Base-by-base conservation (phyloP, 2,888 invertebrate species). In the Cantharis rustica region DNA sequence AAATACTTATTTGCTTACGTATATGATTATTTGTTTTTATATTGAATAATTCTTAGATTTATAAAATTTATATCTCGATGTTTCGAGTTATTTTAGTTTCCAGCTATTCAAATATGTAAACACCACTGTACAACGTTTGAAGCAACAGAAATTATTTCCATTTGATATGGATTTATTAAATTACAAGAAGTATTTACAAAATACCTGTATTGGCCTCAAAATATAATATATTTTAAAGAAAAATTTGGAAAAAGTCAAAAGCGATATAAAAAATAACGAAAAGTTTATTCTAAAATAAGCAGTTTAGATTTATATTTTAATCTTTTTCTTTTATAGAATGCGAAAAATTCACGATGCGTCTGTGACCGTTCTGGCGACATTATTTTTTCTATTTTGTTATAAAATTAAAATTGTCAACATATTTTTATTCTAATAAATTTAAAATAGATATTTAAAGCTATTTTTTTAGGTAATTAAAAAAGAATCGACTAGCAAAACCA, bases 71-170 rank as follows among this genome's bases (percentile, higher is more conserved):
- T 64, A 83, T 81, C 72, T 78, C 80, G 5, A 76, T 79, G 81
- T 82, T 16, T 73, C 83, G 9, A 68, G 75, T 71, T 83, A 79
- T 71, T 84, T 84, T 66, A 74, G 83, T 15, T 68, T 80, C 10
- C 80, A 80, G 17, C 83, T 84, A 79, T 84, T 83, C 83, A 80
- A 80, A 16, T 83, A 84, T 63, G 75, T 80, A n/a, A 81, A 83
- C 68, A 77, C 81, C 11, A 83, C 83, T 23, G 78, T 82, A 9
- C 10, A 71, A 4, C 17, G 61, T n/a, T 68, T 75, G 16, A 68
- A 68, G 71, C 83, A 84, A 72, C 79, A 74, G 66, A 78, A 75
- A 61, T 23, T 75, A 7, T 84, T 81, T 72, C 83, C 82, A 68
- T 84, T 84, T 71, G 82, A 84, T 72, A 79, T 84, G 15, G 79